Evolutionary conservation across 2,797 vertebrate genomes (phyloP), one percentile per base, ranked within the genome.

Genomic region (Heliangelus exortis): DNA sequence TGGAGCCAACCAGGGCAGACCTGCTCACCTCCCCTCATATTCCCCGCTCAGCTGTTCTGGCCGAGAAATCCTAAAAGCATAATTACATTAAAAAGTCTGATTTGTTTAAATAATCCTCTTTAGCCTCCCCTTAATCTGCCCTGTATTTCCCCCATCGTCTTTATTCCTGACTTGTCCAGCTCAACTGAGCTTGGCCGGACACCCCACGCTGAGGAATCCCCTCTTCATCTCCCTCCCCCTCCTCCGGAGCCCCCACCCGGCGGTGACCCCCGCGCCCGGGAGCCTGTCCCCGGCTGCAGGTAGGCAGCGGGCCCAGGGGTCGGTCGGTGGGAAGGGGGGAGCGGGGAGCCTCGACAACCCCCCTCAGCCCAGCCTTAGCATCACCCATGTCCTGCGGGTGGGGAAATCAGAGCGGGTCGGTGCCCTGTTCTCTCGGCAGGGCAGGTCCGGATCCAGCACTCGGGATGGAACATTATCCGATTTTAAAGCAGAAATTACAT

Each of bases 61-160:
- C 10, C 9, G 41, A 76, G 53, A 93, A 95, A 79, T 63, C 71
- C 71, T 91, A 84, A 74, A 73, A 94, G 57, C 45, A 16, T 84
- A 91, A 92, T 91, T 94, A 89, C 86, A 84, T 74, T 86, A 23
- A 76, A 87, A 59, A 63, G 16, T 39, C 55, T 55, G 69, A 67
- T 77, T 87, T 87, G 47, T 75, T 89, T 94, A 83, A 95, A 92
- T 76, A 95, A 89, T 85, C 92, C 74, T 83, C 75, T 91, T 80
- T 79, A 75, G 77, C 25, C 28, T 87, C 15, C 55, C 63, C 58
- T 94, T 93, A 92, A 87, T 95, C 88, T 90, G 67, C 59, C 34
- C 77, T 76, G 0, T 73, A 81, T 86, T 84, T 82, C 15, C 45
- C 48, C 48, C 15, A 1, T 55, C 45, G 16, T 50, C 55, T 89